Percentiles rank a stretch among this genome's conserved stretches.
Conservation (phyloP, 2,888 invertebrate genomes). For the Eretmocerus hayati region DNA sequence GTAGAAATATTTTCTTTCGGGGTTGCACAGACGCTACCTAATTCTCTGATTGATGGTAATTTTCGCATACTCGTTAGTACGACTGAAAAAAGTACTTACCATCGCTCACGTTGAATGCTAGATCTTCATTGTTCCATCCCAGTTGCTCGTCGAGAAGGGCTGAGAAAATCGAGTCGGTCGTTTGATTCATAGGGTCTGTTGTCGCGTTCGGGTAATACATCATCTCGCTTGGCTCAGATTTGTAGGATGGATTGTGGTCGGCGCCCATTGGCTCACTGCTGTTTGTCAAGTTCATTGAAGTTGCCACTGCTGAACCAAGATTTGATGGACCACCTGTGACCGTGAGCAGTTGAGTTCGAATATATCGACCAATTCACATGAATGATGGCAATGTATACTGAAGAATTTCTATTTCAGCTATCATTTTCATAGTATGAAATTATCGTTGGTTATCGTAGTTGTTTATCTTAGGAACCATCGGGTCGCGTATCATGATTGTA, state of each 20-base stretch:
- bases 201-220: conserved; percentile 55
- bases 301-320: conserved; percentile 67
- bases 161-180: conserved; percentile 74
- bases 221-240: conserved; percentile 67
- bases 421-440: no score
- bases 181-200: conserved; percentile 64
- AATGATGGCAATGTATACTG: no score
- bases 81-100: conserved; percentile 19
- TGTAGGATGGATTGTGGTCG: conserved; percentile 55
- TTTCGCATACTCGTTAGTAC: no score
- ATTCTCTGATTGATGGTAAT: no score
- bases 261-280: conserved; percentile 62
- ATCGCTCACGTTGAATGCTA: conserved; percentile 15
- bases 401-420: no score
- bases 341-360: conserved; percentile 37
- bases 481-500: no score
- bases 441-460: no score
- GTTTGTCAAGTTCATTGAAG: conserved; percentile 72
- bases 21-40: no score
- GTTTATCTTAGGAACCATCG: no score
- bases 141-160: conserved; percentile 14
- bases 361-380: no score
- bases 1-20: no score
- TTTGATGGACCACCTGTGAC: conserved; percentile 50
- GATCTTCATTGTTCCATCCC: conserved; percentile 15